These are phyloP conservation scores for Ladona fulva DNA, from an alignment of 1,140 invertebrate genomes.

Conservation along the genomic window DNA sequence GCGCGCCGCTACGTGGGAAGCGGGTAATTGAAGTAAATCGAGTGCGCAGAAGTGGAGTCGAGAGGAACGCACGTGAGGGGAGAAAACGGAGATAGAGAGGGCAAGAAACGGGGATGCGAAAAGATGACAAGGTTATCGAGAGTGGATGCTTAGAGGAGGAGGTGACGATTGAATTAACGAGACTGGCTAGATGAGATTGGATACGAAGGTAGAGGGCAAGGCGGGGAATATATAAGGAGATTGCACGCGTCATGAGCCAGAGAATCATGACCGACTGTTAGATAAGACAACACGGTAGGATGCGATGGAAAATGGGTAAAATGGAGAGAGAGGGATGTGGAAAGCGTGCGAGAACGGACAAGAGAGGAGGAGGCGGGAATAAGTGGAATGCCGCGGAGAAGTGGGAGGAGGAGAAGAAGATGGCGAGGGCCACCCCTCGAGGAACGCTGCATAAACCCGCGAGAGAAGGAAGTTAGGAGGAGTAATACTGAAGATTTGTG, in stretches of 20 bases:
- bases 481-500: neutral
- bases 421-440: neutral
- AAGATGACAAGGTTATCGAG: neutral
- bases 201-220: neutral
- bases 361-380: neutral
- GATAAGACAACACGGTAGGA: slow-evolving; percentile 8
- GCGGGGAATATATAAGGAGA: neutral
- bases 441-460: neutral
- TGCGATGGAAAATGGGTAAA: slow-evolving; percentile 4
- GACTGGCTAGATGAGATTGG: neutral
- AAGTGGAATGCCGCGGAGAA: neutral
- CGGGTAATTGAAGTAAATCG: neutral
- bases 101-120: neutral
- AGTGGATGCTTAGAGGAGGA: neutral
- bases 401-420: neutral
- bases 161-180: slow-evolving; percentile 9
- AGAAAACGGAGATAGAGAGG: neutral
- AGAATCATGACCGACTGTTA: neutral
- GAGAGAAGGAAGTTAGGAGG: neutral
- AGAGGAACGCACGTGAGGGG: neutral
- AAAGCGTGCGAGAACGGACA: neutral
- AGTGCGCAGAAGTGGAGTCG: neutral
- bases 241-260: neutral
- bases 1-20: neutral
- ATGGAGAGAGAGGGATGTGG: neutral